A percentile compares a stretch with the other conserved stretches of the same genome.
These are phyloP conservation scores for Pseudachorutes palmiensis DNA, from an alignment of 1,140 invertebrate genomes.

Conservation along the genomic window DNA sequence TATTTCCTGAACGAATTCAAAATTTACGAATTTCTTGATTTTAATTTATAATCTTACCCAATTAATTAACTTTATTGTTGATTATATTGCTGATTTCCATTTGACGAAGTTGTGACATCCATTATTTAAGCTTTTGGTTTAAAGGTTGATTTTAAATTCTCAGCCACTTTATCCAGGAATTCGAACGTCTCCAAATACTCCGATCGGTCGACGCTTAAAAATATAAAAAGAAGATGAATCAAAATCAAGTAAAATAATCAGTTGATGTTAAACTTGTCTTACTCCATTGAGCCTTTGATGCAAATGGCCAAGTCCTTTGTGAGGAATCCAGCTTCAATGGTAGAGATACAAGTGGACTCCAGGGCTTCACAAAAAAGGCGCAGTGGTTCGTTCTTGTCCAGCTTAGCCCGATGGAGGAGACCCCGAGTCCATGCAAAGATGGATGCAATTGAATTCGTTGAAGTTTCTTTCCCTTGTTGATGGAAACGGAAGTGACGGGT, in stretches of 20 bases:
- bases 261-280: conserved; percentile 19
- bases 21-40: too few species aligned
- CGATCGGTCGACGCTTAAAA: conserved; percentile 58
- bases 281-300: conserved; percentile 73
- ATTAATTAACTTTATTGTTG: too few species aligned
- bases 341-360: conserved; percentile 85
- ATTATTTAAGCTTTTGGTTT: too few species aligned
- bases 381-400: conserved; percentile 74
- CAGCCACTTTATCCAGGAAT: conserved; percentile 91
- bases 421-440: conserved; percentile 97
- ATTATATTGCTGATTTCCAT: too few species aligned
- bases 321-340: conserved; percentile 89
- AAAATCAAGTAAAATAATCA: neutral
- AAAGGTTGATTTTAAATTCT: too few species aligned
- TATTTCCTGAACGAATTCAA: too few species aligned
- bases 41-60: too few species aligned
- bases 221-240: conserved; percentile 28
- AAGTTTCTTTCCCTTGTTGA: conserved; percentile 93
- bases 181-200: conserved; percentile 98
- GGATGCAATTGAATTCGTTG: conserved; percentile 94
- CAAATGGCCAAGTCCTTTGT: conserved; percentile 99
- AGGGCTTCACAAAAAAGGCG: conserved; percentile 69
- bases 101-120: too few species aligned
- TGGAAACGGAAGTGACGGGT: conserved; percentile 89
- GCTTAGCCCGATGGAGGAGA: conserved; percentile 79